Percentiles rank a stretch among this genome's conserved stretches.
Conservation (phyloP, 2,888 invertebrate species). For the Allacma fusca region DNA sequence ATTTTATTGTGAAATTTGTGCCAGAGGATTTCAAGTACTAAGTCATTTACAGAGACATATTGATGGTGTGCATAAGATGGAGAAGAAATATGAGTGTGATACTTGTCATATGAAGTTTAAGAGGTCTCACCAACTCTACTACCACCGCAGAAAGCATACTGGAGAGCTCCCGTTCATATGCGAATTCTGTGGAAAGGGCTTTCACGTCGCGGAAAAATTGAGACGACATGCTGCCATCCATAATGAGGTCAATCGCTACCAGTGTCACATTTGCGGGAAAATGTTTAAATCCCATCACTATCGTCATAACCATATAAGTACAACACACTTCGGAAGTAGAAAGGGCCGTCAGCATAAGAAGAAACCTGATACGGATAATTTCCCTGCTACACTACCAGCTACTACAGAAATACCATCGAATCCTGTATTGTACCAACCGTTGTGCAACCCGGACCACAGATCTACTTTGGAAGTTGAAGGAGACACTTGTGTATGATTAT, state of each 20-base stretch:
- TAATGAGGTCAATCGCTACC: not conserved
- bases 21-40: constrained; percentile 28
- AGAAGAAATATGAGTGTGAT: constrained; percentile 34
- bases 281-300: not conserved
- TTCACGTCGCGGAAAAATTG: not conserved
- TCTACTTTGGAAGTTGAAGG: not conserved
- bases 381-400: not conserved
- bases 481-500: not conserved
- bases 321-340: not conserved
- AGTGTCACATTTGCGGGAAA: not conserved
- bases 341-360: not conserved
- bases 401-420: not conserved
- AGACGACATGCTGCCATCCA: not conserved
- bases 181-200: not conserved
- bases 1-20: constrained; percentile 35
- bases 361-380: not conserved
- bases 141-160: constrained; percentile 30
- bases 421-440: not conserved
- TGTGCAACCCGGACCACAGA: no score
- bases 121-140: constrained; percentile 36
- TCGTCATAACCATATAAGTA: not conserved
- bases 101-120: constrained; percentile 35
- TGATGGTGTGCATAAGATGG: constrained; percentile 16
- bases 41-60: constrained; percentile 27
- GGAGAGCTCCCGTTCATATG: not conserved